phyloP scores from a whole-genome alignment of 1,140 invertebrate genomes.

The Tribolium madens region DNA sequence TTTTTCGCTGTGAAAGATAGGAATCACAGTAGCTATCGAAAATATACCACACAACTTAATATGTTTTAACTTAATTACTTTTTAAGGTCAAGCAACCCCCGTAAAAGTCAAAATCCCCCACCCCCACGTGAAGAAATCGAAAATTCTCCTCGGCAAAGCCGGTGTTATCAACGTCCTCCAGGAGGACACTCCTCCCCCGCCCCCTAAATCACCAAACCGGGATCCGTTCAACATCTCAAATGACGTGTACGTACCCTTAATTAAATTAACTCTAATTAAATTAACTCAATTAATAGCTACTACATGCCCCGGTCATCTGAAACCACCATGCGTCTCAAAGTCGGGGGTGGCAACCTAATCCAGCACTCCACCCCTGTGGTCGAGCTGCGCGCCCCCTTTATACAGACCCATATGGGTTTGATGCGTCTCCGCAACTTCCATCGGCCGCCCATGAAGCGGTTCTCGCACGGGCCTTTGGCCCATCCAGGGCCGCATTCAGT shows the following conservation, averaged over 20 bases:
- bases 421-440: slow-evolving; percentile 94
- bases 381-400: slow-evolving; percentile 93
- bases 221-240: slow-evolving; percentile 99
- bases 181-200: slow-evolving; percentile 89
- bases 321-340: slow-evolving; percentile 81
- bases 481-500: slow-evolving; percentile 80
- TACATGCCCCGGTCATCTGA: slow-evolving; percentile 91
- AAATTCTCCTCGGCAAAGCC: slow-evolving; percentile 94
- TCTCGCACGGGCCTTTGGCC: slow-evolving; percentile 84
- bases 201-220: slow-evolving; percentile 88
- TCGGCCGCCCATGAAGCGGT: slow-evolving; percentile 89
- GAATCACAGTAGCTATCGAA: background rate
- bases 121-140: slow-evolving; percentile 96
- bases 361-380: slow-evolving; percentile 98
- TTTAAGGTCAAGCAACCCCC: slow-evolving; percentile 72
- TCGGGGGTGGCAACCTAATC: slow-evolving; percentile 86
- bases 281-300: slow-evolving; percentile 70
- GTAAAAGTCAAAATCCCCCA: slow-evolving; percentile 93
- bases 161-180: slow-evolving; percentile 95
- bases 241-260: slow-evolving; percentile 79
- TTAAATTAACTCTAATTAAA: background rate
- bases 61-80: slow-evolving; percentile 17
- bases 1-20: no score
- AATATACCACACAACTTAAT: no score
- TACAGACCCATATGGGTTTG: slow-evolving; percentile 92